phyloP scores from a whole-genome alignment of 2,113 vertebrate species.

The Pavo muticus region DNA sequence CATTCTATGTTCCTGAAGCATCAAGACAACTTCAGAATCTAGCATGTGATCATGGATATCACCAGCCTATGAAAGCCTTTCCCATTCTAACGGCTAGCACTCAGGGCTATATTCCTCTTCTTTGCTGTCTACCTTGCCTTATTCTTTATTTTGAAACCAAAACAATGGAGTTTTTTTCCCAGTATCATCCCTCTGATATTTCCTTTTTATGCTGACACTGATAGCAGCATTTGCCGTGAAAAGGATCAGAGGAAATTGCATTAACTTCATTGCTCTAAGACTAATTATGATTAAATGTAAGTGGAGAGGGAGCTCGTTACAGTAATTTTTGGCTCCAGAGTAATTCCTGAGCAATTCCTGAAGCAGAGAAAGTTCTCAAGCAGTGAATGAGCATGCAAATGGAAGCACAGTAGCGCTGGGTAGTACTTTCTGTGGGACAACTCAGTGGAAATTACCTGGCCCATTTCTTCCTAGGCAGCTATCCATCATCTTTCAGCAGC shows the following conservation, averaged over 20 bases:
- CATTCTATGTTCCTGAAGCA: background rate
- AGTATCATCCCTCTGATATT: background rate
- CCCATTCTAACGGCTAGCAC: background rate
- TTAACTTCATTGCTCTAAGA: conserved; percentile 60
- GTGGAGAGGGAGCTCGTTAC: conserved; percentile 14
- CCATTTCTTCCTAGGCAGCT: conserved; percentile 11
- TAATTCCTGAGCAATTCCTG: background rate
- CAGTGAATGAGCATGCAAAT: background rate
- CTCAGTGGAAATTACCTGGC: background rate
- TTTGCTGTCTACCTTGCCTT: background rate
- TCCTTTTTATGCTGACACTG: background rate
- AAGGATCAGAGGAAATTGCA: conserved; percentile 56
- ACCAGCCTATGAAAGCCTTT: conserved; percentile 25
- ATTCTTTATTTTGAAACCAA: conserved; percentile 30
- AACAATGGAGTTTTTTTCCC: background rate
- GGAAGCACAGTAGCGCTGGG: background rate
- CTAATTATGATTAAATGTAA: conserved; percentile 52
- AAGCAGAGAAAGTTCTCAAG: background rate
- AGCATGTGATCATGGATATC: conserved; percentile 37
- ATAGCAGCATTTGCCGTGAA: conserved; percentile 33
- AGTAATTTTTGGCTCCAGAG: background rate
- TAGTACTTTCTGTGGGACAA: background rate
- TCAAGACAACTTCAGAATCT: background rate
- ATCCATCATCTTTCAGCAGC: conserved; percentile 22
- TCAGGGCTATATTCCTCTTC: background rate